Conservation (phyloP, 2,888 invertebrate genomes). For the Sialis lutaria region DNA sequence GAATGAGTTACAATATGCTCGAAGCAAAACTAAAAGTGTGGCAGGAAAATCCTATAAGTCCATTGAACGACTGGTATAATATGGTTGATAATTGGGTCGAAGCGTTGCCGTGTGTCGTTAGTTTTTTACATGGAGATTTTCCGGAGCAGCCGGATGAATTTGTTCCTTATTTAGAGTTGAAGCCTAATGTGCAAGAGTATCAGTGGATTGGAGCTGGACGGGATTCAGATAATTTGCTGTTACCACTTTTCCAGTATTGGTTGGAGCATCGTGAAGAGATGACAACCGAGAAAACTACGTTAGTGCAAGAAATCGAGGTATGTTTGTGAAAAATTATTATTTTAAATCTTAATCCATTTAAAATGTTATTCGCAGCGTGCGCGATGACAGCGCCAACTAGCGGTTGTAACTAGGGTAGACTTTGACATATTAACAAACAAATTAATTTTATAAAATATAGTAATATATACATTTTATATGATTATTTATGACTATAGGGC, state of each 20-base stretch:
- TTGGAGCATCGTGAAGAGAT: slow-evolving; percentile 39
- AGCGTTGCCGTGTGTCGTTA: slow-evolving; percentile 58
- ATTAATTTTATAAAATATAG: no score
- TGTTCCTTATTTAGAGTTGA: slow-evolving; percentile 76
- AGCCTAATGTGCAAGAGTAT: slow-evolving; percentile 51
- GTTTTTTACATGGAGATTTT: slow-evolving; percentile 69
- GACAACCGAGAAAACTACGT: slow-evolving; percentile 10
- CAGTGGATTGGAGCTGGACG: slow-evolving; percentile 92
- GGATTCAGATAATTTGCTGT: slow-evolving; percentile 65
- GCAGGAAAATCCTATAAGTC: slow-evolving; percentile 64
- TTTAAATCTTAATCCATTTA: no score
- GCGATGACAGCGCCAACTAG: no score
- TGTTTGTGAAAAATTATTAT: no score
- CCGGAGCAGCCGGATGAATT: slow-evolving; percentile 70
- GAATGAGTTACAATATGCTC: slow-evolving; percentile 61
- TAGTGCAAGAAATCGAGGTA: neutral
- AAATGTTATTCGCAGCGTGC: no score
- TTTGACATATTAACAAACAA: no score
- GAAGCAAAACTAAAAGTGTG: slow-evolving; percentile 55
- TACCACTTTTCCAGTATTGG: slow-evolving; percentile 65
- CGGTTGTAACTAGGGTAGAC: no score
- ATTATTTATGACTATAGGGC: no score
- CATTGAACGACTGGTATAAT: slow-evolving; percentile 65
- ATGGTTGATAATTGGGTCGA: slow-evolving; percentile 55
- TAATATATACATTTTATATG: no score